A percentile compares a stretch with the other conserved stretches of the same genome.
Conservation (phyloP, 2,888 invertebrate genomes). For the Nomada fabriciana region DNA sequence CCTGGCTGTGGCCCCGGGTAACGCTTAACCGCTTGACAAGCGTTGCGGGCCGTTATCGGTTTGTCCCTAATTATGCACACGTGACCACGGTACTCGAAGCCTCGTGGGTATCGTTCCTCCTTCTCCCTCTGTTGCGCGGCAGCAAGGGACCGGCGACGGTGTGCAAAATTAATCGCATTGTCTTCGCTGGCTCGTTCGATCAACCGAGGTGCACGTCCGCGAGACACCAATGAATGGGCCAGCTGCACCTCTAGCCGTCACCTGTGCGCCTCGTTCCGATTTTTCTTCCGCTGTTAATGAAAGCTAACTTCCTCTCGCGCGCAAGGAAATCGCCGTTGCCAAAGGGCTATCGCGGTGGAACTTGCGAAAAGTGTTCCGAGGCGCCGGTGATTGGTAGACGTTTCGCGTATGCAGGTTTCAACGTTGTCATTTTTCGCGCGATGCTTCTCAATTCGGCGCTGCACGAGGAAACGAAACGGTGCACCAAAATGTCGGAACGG, state of each 20-base stretch:
- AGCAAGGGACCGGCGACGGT: slow-evolving; percentile 22
- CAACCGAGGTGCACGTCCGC: slow-evolving; percentile 37
- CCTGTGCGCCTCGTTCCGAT: slow-evolving; percentile 42
- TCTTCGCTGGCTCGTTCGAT: slow-evolving; percentile 52
- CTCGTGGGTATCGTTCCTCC: slow-evolving; percentile 36
- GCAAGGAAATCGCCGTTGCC: neutral
- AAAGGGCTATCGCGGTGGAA: too few relatives aligned
- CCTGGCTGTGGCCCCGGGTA: slow-evolving; percentile 72
- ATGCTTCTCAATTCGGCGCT: neutral
- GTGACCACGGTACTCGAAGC: slow-evolving; percentile 58
- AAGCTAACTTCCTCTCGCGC: neutral
- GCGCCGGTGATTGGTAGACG: too few relatives aligned
- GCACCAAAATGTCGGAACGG: slow-evolving; percentile 50
- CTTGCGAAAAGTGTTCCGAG: neutral
- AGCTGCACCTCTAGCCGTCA: slow-evolving; percentile 42
- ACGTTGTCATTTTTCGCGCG: too few relatives aligned
- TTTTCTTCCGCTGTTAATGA: slow-evolving; percentile 27
- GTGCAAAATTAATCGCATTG: slow-evolving; percentile 55
- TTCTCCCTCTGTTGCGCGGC: neutral
- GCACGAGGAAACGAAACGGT: slow-evolving; percentile 50
- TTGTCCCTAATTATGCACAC: slow-evolving; percentile 74
- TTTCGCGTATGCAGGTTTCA: too few relatives aligned
- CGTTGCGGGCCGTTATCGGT: slow-evolving; percentile 76
- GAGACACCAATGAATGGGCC: slow-evolving; percentile 56
- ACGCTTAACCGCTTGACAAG: slow-evolving; percentile 74